Conservation (phyloP, 1,140 invertebrate species). For the Brevipalpus yothersi region DNA sequence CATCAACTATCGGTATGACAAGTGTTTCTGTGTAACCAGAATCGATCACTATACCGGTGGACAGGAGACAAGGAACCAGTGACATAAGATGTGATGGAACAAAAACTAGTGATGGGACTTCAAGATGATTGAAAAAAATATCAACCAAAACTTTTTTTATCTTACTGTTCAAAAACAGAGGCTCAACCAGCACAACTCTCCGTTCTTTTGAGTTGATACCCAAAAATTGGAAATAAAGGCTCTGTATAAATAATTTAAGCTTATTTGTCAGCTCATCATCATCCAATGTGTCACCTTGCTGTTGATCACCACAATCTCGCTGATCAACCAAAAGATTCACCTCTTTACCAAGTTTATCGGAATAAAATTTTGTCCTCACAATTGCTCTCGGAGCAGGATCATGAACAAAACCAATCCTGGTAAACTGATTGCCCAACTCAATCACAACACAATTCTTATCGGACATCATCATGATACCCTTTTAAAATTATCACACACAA, state of each 20-base stretch:
- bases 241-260: constrained; percentile 64
- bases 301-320: too few species aligned
- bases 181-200: constrained; percentile 69
- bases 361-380: constrained; percentile 39
- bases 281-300: constrained; percentile 17
- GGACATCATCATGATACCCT: not conserved
- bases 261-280: constrained; percentile 55
- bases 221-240: constrained; percentile 64
- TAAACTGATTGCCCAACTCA: constrained; percentile 73
- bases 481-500: too few species aligned
- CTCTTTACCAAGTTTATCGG: not conserved
- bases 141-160: constrained; percentile 25
- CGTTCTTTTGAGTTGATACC: constrained; percentile 77
- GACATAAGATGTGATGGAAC: constrained; percentile 52
- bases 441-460: constrained; percentile 69
- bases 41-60: constrained; percentile 56
- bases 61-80: constrained; percentile 43
- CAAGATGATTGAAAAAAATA: constrained; percentile 1
- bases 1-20: constrained; percentile 50
- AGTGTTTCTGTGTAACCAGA: constrained; percentile 57
- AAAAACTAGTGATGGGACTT: constrained; percentile 39
- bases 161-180: constrained; percentile 68
- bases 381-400: constrained; percentile 66
- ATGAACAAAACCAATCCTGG: constrained; percentile 83
- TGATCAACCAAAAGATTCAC: constrained; percentile 34